Conservation (phyloP, 2,113 vertebrate genomes). For the Nesoenas mayeri region DNA sequence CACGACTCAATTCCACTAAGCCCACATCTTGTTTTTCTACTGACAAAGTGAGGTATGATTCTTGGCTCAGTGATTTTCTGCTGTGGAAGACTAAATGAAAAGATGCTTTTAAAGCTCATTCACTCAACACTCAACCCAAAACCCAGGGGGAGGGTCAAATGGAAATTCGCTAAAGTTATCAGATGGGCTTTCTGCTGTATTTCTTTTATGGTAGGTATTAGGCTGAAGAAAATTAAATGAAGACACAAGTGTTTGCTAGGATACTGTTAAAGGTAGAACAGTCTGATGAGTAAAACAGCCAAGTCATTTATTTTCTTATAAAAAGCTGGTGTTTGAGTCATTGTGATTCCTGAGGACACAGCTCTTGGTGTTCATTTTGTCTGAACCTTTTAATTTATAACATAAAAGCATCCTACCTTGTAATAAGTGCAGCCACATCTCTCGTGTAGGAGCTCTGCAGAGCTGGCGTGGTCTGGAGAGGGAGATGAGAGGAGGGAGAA, state of each 20-base stretch:
- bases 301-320: not conserved
- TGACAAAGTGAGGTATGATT: conserved; percentile 60
- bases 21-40: conserved; percentile 66
- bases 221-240: not conserved
- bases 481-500: not conserved
- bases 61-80: not conserved
- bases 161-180: not conserved
- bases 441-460: not conserved
- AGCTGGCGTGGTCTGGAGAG: not conserved
- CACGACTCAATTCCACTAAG: not conserved
- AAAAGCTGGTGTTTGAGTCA: not conserved
- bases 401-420: not conserved
- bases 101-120: conserved; percentile 62
- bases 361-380: not conserved
- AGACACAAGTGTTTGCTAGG: not conserved
- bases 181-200: conserved; percentile 3
- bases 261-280: not conserved
- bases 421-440: not conserved
- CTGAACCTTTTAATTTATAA: not conserved
- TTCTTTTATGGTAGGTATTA: not conserved
- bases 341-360: not conserved
- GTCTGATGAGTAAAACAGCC: not conserved
- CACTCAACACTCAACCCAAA: conserved; percentile 47
- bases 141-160: conserved; percentile 37
- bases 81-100: conserved; percentile 56